Conservation (phyloP, 1,140 invertebrate species). For the Caenorhabditis tropicalis region DNA sequence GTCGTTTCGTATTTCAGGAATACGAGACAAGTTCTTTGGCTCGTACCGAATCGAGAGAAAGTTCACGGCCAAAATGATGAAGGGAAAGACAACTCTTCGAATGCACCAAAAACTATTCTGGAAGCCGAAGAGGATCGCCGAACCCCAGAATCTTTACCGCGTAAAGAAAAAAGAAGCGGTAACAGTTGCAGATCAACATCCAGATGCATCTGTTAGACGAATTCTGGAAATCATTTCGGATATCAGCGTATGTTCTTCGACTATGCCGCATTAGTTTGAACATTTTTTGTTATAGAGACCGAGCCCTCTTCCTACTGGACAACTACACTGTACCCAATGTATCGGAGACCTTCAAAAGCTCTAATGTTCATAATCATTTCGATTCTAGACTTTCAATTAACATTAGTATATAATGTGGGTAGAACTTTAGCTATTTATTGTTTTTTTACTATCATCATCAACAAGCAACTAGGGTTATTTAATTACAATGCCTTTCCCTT, state of each 20-base stretch:
- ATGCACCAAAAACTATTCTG: neutral
- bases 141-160: neutral
- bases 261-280: neutral
- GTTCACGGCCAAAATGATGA: neutral
- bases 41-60: neutral
- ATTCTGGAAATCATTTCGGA: constrained; percentile 48
- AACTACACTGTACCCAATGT: constrained; percentile 50
- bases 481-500: neutral
- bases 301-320: neutral
- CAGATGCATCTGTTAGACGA: constrained; percentile 12
- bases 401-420: neutral
- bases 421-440: constrained; percentile 13
- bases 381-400: neutral
- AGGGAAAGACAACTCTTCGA: neutral
- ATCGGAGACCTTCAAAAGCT: constrained; percentile 48
- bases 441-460: neutral
- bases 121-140: neutral
- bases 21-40: neutral
- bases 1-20: neutral
- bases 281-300: constrained; percentile 25
- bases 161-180: neutral
- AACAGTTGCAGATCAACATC: neutral
- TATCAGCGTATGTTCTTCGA: constrained; percentile 42
- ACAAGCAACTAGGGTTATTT: constrained; percentile 2
- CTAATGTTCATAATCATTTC: constrained; percentile 23